A percentile compares a stretch with the other conserved stretches of the same genome.
Evolutionary conservation across 1,140 invertebrate genomes (phyloP).

Genomic region (Drosophila subpulchrella): DNA sequence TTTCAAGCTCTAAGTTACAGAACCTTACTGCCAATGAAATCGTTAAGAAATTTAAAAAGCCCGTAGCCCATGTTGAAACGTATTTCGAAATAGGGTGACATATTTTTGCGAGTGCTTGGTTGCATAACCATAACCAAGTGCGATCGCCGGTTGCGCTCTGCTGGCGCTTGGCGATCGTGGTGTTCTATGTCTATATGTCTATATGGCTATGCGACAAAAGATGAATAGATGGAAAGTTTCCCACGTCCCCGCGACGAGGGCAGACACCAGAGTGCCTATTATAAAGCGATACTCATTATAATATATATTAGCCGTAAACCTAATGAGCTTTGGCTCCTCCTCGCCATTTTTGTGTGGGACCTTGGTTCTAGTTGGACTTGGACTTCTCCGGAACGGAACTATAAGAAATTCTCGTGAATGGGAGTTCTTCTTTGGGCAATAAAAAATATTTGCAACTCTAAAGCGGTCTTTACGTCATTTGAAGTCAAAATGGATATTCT

Average conservation of each 20-base stretch:
- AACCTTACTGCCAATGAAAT: no score
- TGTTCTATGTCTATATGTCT: slow-evolving; percentile 15
- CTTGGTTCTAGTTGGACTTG: slow-evolving; percentile 13
- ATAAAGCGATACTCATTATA: slow-evolving; percentile 52
- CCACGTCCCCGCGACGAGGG: slow-evolving; percentile 29
- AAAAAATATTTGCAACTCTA: slow-evolving; percentile 6
- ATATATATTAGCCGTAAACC: slow-evolving; percentile 53
- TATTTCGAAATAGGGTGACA: background rate
- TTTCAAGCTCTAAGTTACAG: no score
- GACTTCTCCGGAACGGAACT: slow-evolving; percentile 9
- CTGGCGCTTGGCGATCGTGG: slow-evolving; percentile 1
- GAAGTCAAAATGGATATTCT: no score
- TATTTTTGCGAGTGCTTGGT: slow-evolving; percentile 13
- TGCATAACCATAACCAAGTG: slow-evolving; percentile 30
- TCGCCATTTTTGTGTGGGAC: slow-evolving; percentile 32
- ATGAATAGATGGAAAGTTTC: slow-evolving; percentile 45
- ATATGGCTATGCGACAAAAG: slow-evolving; percentile 31
- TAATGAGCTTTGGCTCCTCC: slow-evolving; percentile 41
- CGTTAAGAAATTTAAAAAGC: background rate
- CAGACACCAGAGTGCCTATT: slow-evolving; percentile 29
- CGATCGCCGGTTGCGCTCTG: slow-evolving; percentile 41
- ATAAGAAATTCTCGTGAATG: slow-evolving; percentile 24
- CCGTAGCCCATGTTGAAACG: background rate
- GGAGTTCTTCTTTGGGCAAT: background rate
- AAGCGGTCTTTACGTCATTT: background rate